Conservation (phyloP, 2,797 vertebrate species). For the Acanthis flammea region DNA sequence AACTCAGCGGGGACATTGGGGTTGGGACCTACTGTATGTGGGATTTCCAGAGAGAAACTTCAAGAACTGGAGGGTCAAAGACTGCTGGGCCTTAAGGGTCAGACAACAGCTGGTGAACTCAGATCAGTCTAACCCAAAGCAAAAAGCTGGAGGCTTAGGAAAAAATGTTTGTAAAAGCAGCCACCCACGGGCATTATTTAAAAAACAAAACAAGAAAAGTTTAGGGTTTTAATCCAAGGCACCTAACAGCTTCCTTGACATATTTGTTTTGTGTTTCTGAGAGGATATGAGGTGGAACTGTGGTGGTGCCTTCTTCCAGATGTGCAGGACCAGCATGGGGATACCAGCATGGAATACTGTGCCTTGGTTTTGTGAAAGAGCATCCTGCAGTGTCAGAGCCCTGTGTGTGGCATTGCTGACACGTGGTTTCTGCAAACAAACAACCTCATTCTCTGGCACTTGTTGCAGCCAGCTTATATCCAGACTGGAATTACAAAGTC, state of each 20-base stretch:
- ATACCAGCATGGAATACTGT: not conserved
- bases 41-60: not conserved
- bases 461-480: not conserved
- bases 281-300: not conserved
- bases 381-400: not conserved
- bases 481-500: not conserved
- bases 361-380: not conserved
- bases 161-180: not conserved
- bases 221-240: not conserved
- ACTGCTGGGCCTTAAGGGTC: not conserved
- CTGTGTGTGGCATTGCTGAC: accelerated
- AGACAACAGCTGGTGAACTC: not conserved
- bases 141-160: not conserved
- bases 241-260: not conserved
- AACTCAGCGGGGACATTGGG: not conserved
- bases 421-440: not conserved
- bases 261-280: not conserved
- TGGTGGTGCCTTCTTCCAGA: not conserved
- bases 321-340: not conserved
- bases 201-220: not conserved
- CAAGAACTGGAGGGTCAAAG: not conserved
- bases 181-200: not conserved
- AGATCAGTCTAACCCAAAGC: not conserved
- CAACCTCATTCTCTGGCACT: not conserved
- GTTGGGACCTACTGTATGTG: not conserved